Evolutionary conservation across 2,797 vertebrate genomes (phyloP).

Genomic region (Liasis olivaceus): DNA sequence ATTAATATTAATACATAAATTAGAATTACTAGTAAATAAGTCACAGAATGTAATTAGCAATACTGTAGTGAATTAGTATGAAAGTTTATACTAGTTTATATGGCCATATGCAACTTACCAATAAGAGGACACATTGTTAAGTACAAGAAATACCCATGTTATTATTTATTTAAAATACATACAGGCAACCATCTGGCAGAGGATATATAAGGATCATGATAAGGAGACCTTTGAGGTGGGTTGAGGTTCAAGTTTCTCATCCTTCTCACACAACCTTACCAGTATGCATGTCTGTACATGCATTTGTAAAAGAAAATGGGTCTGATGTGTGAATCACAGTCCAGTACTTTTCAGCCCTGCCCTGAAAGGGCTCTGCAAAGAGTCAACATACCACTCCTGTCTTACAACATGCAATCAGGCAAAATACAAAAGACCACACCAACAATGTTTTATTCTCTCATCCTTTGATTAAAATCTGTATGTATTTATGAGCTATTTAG

Average conservation of each 20-base stretch:
- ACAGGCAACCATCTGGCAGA: background rate
- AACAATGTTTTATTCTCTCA: background rate
- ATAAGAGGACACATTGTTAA: background rate
- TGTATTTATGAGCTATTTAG: background rate
- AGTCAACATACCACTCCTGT: background rate
- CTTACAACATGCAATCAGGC: background rate
- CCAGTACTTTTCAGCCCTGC: background rate
- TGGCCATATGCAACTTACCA: background rate
- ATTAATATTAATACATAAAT: background rate
- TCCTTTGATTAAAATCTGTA: background rate
- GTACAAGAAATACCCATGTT: background rate
- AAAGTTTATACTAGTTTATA: background rate
- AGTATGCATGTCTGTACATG: background rate
- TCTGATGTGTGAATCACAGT: background rate
- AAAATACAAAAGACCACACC: background rate
- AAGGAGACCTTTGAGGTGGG: background rate
- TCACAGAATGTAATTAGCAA: background rate
- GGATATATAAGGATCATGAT: background rate
- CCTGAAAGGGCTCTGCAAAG: background rate
- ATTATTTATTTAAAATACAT: background rate
- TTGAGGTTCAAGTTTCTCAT: background rate
- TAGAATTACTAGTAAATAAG: background rate
- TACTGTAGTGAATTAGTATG: background rate
- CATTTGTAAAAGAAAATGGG: background rate
- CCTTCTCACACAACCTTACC: background rate